Base-by-base conservation (phyloP, 2,797 vertebrate genomes). In the Rallus crepitans region DNA sequence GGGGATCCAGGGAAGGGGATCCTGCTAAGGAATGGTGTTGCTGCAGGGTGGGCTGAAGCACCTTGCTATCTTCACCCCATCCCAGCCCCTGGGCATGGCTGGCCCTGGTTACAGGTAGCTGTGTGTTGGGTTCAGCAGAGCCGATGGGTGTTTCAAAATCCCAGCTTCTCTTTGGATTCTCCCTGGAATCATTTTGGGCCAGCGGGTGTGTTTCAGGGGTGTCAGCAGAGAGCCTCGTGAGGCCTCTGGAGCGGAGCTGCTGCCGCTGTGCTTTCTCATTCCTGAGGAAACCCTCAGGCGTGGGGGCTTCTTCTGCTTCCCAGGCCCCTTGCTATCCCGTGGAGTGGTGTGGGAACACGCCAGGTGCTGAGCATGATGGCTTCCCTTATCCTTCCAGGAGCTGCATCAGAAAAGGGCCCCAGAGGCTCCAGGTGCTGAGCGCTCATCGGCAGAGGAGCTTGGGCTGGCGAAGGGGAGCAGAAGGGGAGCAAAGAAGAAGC, bases 351-450 rank as follows among this genome's bases (percentile, higher is more conserved):
- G 25, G 17, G 18, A 39, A 20, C 69, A 17, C n/a, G 1, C 14
- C 11, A 23, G 24, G 50, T 15, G 65, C 70, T 13, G 35, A n/a
- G 31, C 55, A 83, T 52, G 30, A 90, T 12, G 79, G 11, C 25
- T 27, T 2, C 30, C 57, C 90, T 61, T 45, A 85, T 71, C 25
- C 33, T 53, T 3, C 0, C 89, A 99, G 99, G 99, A 99, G 81
- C 98, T 99, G 95, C 99, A 99, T 82, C 98, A 99, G 97, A 99
- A 98, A 93, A 97, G 98, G 83, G 97, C 98, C 12, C 98, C 98
- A 92, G 98, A 97, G 35, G 96, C 96, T 9, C 76, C 48, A 1
- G 98, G 98, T 2, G n/a, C 70, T 0, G 98, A 98, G 63, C 84
- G 11, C 11, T 87, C 89, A 2, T 96, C 87, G 0, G 98, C 97